Conservation (phyloP, 2,113 vertebrate genomes). For the Sclerurus mexicanus region DNA sequence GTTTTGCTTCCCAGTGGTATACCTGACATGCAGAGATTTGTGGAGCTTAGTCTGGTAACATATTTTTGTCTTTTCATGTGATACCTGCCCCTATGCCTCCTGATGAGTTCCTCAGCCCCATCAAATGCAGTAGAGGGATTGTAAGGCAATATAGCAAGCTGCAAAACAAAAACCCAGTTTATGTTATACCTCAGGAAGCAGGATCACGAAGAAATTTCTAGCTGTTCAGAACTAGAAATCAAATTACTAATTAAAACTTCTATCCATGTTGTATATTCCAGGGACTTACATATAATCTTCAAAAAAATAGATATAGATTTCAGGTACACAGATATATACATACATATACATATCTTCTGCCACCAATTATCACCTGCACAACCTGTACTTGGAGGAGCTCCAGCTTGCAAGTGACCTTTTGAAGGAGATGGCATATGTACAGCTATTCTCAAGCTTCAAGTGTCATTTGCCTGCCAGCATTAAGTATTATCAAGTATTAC, state of each 20-base stretch:
- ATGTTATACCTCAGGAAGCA: background rate
- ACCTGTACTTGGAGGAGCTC: background rate
- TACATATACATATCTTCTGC: background rate
- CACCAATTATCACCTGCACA: background rate
- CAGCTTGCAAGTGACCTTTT: background rate
- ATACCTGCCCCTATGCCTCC: background rate
- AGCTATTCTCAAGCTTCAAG: background rate
- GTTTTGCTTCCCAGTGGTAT: background rate
- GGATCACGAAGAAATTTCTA: background rate
- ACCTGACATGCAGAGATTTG: background rate
- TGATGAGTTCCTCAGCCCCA: background rate
- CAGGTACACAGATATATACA: background rate
- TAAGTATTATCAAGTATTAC: background rate
- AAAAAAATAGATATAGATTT: background rate
- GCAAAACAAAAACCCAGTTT: background rate
- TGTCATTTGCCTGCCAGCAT: background rate
- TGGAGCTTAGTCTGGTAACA: background rate
- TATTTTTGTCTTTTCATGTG: background rate
- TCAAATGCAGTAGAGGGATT: background rate
- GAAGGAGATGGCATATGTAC: background rate
- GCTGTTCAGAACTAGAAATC: background rate
- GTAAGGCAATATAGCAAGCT: background rate
- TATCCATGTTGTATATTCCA: background rate
- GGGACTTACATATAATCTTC: background rate
- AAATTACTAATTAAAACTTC: background rate